Conservation (phyloP, 2,888 invertebrate species). For the Unio pictorum region DNA sequence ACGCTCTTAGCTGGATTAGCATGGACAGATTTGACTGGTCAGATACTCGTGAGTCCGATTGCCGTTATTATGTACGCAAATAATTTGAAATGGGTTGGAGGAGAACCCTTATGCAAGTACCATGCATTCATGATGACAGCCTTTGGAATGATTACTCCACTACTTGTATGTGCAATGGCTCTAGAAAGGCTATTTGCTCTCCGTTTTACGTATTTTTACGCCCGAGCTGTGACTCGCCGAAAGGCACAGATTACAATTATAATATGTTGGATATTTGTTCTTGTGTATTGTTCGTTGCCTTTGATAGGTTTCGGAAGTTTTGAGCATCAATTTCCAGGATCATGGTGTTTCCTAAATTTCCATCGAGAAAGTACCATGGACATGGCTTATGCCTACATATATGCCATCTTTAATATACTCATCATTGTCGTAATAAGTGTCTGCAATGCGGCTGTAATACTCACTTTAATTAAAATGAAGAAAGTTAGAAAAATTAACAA, state of each 20-base stretch:
- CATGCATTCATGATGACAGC: slow-evolving; percentile 70
- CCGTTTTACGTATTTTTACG: slow-evolving; percentile 65
- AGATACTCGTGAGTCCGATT: slow-evolving; percentile 63
- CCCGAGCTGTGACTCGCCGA: slow-evolving; percentile 50
- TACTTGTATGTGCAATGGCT: slow-evolving; percentile 70
- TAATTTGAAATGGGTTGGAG: slow-evolving; percentile 66
- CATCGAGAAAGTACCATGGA: slow-evolving; percentile 54
- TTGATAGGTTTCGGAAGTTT: slow-evolving; percentile 67
- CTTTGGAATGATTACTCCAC: slow-evolving; percentile 67
- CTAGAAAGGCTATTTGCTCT: slow-evolving; percentile 68
- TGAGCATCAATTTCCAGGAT: slow-evolving; percentile 68
- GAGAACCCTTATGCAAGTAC: slow-evolving; percentile 63
- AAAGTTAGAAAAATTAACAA: slow-evolving; percentile 35
- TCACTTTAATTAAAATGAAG: slow-evolving; percentile 60
- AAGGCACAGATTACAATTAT: slow-evolving; percentile 54
- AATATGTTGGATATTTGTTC: slow-evolving; percentile 52
- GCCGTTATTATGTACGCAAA: slow-evolving; percentile 63
- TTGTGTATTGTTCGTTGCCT: slow-evolving; percentile 62
- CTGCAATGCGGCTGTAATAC: slow-evolving; percentile 51
- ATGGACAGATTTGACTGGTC: slow-evolving; percentile 70
- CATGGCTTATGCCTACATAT: slow-evolving; percentile 58
- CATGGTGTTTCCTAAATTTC: slow-evolving; percentile 70
- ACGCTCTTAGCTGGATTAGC: slow-evolving; percentile 66
- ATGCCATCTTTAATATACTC: slow-evolving; percentile 58
- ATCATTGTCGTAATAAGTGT: slow-evolving; percentile 52